Evolutionary conservation across 53 echinoderm and acorn worm genomes (phyloP).

Genomic region (Pentamera pediparva): DNA sequence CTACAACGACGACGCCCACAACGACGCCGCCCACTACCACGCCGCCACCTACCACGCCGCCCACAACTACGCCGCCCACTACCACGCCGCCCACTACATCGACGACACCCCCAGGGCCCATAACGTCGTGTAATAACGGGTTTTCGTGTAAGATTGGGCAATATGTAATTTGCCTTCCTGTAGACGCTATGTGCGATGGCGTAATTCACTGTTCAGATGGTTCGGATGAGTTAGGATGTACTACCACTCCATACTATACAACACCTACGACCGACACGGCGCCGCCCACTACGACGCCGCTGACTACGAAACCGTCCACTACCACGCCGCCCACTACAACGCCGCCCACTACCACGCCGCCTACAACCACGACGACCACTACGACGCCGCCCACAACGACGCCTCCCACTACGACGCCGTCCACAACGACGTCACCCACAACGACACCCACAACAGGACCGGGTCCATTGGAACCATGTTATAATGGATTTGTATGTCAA

Average conservation of each 20-base stretch:
- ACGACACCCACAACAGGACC: background rate
- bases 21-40: background rate
- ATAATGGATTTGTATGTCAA: background rate
- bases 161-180: background rate
- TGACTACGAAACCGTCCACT: too few species aligned
- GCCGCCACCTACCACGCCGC: background rate
- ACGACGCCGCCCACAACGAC: background rate
- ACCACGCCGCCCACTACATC: background rate
- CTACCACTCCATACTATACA: background rate
- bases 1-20: background rate
- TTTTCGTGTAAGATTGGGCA: background rate
- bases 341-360: background rate
- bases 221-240: conserved; percentile 48
- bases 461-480: too few species aligned
- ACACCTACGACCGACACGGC: background rate
- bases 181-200: conserved; percentile 37
- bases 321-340: background rate
- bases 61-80: background rate
- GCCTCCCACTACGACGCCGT: background rate
- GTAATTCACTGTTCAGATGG: conserved; percentile 41
- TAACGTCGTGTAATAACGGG: background rate
- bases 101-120: background rate
- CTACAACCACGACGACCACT: background rate
- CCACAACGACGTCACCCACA: background rate
- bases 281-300: too few species aligned